Evolutionary conservation across 2,888 invertebrate species (phyloP).

Genomic region (Melieria picta): DNA sequence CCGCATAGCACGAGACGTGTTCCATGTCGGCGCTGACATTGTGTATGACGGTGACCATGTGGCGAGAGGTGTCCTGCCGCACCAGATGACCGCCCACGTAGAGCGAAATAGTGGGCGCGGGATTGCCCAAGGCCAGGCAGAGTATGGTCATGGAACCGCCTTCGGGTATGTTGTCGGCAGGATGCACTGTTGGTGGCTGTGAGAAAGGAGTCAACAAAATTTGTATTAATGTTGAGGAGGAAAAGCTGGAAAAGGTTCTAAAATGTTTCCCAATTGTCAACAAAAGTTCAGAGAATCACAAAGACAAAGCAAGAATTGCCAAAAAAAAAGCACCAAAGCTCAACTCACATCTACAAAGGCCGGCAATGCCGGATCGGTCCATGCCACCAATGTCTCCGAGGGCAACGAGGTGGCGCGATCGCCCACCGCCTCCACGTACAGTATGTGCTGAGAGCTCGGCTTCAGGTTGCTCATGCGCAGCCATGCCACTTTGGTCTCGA

Average conservation of each 20-base stretch:
- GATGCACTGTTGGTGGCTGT: constrained; percentile 85
- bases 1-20: constrained; percentile 86
- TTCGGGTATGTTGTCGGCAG: constrained; percentile 83
- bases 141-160: constrained; percentile 88
- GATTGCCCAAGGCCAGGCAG: constrained; percentile 86
- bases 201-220: neutral
- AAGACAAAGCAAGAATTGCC: no score
- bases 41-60: constrained; percentile 87
- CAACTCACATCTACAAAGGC: constrained; percentile 82
- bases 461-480: constrained; percentile 76
- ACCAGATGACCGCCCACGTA: constrained; percentile 80
- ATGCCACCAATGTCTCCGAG: constrained; percentile 84
- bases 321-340: neutral
- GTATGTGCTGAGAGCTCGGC: constrained; percentile 84
- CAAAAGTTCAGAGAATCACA: neutral
- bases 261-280: no score
- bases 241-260: no score
- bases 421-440: constrained; percentile 78
- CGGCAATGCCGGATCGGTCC: constrained; percentile 89
- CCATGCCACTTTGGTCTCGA: constrained; percentile 76
- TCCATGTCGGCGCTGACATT: constrained; percentile 88
- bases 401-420: constrained; percentile 78
- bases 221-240: no score
- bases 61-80: constrained; percentile 82
- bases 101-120: constrained; percentile 84